A percentile compares a stretch with the other conserved stretches of the same genome.
Evolutionary conservation across 2,888 invertebrate species (phyloP).

Genomic region (Cotesia congregata): DNA sequence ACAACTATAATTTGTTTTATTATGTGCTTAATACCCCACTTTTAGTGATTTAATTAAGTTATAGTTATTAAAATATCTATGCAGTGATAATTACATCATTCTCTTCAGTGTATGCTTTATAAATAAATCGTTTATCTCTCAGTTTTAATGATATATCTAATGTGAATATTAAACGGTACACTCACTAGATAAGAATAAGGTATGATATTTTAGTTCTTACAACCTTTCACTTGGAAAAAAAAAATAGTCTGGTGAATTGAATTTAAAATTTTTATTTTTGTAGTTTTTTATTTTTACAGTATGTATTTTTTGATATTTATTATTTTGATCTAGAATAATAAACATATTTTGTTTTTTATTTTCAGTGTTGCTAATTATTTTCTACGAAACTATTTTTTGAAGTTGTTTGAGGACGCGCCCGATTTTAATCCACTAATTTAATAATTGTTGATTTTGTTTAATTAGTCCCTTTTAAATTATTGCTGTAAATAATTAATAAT

Average conservation of each 20-base stretch:
- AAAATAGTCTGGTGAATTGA: conserved; percentile 4
- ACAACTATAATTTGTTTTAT: conserved; percentile 33
- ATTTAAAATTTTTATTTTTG: neutral
- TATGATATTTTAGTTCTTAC: conserved; percentile 7
- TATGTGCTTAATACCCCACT: conserved; percentile 2
- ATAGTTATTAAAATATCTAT: neutral
- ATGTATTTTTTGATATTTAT: neutral
- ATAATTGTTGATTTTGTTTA: neutral
- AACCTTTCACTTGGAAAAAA: conserved; percentile 18
- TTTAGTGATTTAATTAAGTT: neutral
- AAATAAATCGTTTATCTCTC: neutral
- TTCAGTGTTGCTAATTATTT: neutral
- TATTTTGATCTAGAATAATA: neutral
- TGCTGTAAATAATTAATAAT: no score
- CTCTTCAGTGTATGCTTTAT: neutral
- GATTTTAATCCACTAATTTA: neutral
- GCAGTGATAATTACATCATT: neutral
- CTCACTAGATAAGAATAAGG: conserved; percentile 5
- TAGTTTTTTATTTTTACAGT: neutral
- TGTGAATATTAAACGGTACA: neutral
- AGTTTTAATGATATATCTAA: neutral
- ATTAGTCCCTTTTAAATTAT: neutral
- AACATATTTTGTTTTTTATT: neutral
- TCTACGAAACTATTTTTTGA: neutral
- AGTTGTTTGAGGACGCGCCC: conserved; percentile 16